A percentile compares a stretch with the other conserved stretches of the same genome.
These are phyloP conservation scores for Brachionichthys hirsutus DNA, from an alignment of 2,113 vertebrate species.

Conservation along the genomic window DNA sequence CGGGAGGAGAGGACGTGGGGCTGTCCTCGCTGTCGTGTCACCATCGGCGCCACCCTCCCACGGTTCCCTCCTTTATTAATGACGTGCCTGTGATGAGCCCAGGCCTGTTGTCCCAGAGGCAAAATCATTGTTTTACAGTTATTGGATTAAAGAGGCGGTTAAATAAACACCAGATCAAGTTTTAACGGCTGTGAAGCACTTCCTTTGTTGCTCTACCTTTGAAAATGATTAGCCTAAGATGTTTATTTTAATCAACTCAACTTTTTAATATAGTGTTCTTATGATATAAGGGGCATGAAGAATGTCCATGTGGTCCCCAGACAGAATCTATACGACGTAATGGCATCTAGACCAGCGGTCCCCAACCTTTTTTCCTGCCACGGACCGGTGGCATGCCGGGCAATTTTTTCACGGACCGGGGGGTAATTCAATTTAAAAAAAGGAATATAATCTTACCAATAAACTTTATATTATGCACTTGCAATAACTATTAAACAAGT, in stretches of 20 bases:
- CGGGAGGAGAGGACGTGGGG: slow-evolving; percentile 32
- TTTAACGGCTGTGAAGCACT: slow-evolving; percentile 11
- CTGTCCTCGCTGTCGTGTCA: slow-evolving; percentile 42
- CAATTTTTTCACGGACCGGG: too few relatives aligned
- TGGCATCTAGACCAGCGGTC: too few relatives aligned
- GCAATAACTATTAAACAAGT: too few relatives aligned
- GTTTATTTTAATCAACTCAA: slow-evolving; percentile 14
- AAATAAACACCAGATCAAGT: slow-evolving; percentile 67
- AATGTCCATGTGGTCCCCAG: background rate
- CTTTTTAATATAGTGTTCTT: background rate
- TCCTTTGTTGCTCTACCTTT: slow-evolving; percentile 8
- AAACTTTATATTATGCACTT: too few relatives aligned
- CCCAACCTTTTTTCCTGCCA: too few relatives aligned
- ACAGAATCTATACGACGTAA: too few relatives aligned
- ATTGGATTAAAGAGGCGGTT: slow-evolving; percentile 58
- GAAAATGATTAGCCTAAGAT: slow-evolving; percentile 45
- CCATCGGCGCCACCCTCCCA: slow-evolving; percentile 37
- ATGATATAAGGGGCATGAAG: slow-evolving; percentile 2
- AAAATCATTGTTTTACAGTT: slow-evolving; percentile 66
- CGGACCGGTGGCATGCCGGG: too few relatives aligned
- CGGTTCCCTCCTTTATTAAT: slow-evolving; percentile 59
- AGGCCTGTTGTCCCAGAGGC: slow-evolving; percentile 48
- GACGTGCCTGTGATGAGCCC: slow-evolving; percentile 60
- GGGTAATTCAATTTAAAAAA: too few relatives aligned
- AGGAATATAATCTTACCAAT: too few relatives aligned